Evolutionary conservation across 2,113 vertebrate genomes (phyloP), one percentile per base, ranked within the genome.

Genomic region (Setophaga petechia): DNA sequence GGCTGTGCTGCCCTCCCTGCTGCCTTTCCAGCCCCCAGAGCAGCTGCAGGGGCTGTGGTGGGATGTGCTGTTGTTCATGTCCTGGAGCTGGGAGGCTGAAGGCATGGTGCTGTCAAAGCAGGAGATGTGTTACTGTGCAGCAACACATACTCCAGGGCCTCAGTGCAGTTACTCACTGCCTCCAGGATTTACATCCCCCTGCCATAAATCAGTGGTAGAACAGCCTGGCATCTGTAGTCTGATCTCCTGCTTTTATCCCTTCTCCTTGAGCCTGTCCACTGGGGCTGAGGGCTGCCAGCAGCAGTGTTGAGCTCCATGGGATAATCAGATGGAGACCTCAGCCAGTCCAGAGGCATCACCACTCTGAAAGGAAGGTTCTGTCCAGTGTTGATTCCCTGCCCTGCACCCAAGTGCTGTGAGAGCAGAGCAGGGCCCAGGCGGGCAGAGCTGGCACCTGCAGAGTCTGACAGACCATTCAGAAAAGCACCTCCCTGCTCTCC

Each of bases 351-450:
- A 58, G 67, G 12, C 57, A 63, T 84, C 31, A 9, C 31, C 47
- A 39, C 43, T 24, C 31, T 58, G 37, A 39, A 55, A 82, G 69
- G 21, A 16, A 17, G 43, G 12, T 22, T 57, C 35, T 51, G 37
- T 12, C 27, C 18, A 5, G 16, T 3, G 25, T 15, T 41, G 27
- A 10, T 4, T 3, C 8, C 78, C 44, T 37, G 27, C 41, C 75
- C 0, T 1, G 6, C 4, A 18, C 7, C 7, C 3, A 37, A 31
- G 21, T 8, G 16, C 33, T 30, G 59, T 13, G 57, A 46, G 24
- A 57, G 83, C 77, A 25, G 78, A 79, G 69, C 65, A 59, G 57
- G 8, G 12, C 51, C 41, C 2, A 6, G 52, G 62, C 12, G 4
- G 41, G 28, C 33, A 78, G 46, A 33, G 55, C 62, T 51, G 22